Conservation (phyloP, 2,888 invertebrate species). For the Tridacna gigas region DNA sequence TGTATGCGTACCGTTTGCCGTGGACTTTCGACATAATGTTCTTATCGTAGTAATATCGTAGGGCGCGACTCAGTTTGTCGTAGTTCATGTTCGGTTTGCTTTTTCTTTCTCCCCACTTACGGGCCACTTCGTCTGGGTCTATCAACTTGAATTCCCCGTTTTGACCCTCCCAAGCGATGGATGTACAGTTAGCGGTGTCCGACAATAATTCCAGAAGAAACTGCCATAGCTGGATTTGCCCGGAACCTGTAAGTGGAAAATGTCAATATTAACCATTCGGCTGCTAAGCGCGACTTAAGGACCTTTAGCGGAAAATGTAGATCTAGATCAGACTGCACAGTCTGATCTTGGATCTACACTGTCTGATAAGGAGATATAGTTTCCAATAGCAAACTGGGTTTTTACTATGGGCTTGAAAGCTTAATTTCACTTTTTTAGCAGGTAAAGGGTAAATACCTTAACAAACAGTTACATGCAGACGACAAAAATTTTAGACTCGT, state of each 20-base stretch:
- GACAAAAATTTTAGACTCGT: too few relatives aligned
- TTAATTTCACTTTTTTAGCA: too few relatives aligned
- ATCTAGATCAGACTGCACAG: too few relatives aligned
- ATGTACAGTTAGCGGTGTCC: constrained; percentile 93
- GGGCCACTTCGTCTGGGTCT: constrained; percentile 97
- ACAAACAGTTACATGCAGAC: too few relatives aligned
- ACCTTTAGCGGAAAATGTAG: too few relatives aligned
- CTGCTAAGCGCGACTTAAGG: too few relatives aligned
- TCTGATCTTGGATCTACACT: too few relatives aligned
- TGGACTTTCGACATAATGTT: constrained; percentile 99
- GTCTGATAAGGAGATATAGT: too few relatives aligned
- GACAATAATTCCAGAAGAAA: constrained; percentile 97
- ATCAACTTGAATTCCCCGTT: constrained; percentile 97
- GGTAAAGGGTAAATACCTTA: too few relatives aligned
- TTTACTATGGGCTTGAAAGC: too few relatives aligned
- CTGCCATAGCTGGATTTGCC: constrained; percentile 99
- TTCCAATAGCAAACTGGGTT: too few relatives aligned
- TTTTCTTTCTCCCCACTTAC: constrained; percentile 97
- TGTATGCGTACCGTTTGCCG: constrained; percentile 97
- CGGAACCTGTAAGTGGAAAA: constrained; percentile 84
- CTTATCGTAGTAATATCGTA: constrained; percentile 98
- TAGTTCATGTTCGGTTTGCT: constrained; percentile 99
- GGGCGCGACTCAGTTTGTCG: constrained; percentile 96
- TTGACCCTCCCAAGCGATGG: constrained; percentile 97
- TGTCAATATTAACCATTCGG: too few relatives aligned